phyloP scores from a whole-genome alignment of 1,140 invertebrate genomes.

The Ericerus pela region DNA sequence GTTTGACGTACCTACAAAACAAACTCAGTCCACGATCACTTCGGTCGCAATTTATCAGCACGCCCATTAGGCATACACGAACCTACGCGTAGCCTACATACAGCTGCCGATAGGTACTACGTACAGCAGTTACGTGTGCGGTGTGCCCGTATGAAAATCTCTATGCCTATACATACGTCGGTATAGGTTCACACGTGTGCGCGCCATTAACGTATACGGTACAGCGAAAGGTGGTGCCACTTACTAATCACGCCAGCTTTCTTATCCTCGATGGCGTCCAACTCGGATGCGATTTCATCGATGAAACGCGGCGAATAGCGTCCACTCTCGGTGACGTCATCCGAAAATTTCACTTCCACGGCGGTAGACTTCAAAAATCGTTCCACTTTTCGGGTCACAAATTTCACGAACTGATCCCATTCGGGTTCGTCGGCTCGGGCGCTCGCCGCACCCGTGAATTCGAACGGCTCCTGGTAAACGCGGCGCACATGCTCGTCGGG shows the following conservation, averaged over 20 bases:
- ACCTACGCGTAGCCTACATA: no score
- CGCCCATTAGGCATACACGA: no score
- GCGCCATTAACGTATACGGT: no score
- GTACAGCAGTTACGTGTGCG: no score
- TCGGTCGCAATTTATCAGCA: no score
- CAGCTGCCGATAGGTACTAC: no score
- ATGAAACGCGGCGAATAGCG: constrained; percentile 59
- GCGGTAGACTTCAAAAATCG: constrained; percentile 60
- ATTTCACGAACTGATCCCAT: constrained; percentile 63
- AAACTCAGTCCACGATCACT: no score
- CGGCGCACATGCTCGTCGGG: constrained; percentile 24
- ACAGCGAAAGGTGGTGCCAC: no score
- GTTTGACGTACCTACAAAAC: no score
- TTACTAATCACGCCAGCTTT: constrained; percentile 61
- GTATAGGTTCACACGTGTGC: no score
- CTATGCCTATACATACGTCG: no score
- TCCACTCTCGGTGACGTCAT: constrained; percentile 46
- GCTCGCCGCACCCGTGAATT: constrained; percentile 40
- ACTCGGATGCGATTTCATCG: constrained; percentile 64
- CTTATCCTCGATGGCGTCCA: constrained; percentile 62
- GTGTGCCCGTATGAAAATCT: no score
- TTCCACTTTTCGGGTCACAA: constrained; percentile 47
- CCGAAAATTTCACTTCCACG: constrained; percentile 51
- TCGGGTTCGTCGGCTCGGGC: constrained; percentile 51
- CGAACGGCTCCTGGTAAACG: constrained; percentile 36